Evolutionary conservation across 2,888 invertebrate genomes (phyloP), one percentile per base, ranked within the genome.

Genomic region (Hyalella azteca): DNA sequence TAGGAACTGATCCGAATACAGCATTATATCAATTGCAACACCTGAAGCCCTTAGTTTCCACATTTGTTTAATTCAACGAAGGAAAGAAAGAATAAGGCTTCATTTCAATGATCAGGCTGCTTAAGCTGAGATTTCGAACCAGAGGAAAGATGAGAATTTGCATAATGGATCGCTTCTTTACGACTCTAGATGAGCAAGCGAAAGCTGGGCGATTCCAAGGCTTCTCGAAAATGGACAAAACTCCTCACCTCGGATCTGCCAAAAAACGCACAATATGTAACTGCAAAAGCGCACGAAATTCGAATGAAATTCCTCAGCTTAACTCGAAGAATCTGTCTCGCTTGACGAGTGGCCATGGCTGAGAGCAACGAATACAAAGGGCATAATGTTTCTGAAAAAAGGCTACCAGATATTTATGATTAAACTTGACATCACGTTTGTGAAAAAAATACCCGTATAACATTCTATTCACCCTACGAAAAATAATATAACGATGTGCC

Each of bases 91-190:
- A 54, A 54, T 54, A 26, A 54, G 22, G 54, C 26, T 54, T 54
- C 54, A 54, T 54, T 54, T 54, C 54, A 54, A 54, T 22, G 54
- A 54, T 54, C 54, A 26, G 54, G 54, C 26, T 54, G 54, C 54
- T 29, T 29, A 54, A 22, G 26, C 54, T 29, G 26, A 54, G 54
- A 54, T 54, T 54, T 54, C 54, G 54, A 54, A 54, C 54, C 22
- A 54, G 54, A 54, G 26, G 54, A 54, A 54, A 54, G 54, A 54
- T 54, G 54, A 54, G 54, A 54, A 29, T 54, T 54, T 54, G 54
- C 54, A 54, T 54, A 54, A 54, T 54, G 54, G 54, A 54, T 54
- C 54, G 54, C 26, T 54, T 54, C 54, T 54, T 54, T 54, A 54
- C 54, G 54, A 26, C 54, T 29, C 54, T 26, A 54, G 54, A 54